Conservation (phyloP, 2,888 invertebrate species). For the Eilema depressum region DNA sequence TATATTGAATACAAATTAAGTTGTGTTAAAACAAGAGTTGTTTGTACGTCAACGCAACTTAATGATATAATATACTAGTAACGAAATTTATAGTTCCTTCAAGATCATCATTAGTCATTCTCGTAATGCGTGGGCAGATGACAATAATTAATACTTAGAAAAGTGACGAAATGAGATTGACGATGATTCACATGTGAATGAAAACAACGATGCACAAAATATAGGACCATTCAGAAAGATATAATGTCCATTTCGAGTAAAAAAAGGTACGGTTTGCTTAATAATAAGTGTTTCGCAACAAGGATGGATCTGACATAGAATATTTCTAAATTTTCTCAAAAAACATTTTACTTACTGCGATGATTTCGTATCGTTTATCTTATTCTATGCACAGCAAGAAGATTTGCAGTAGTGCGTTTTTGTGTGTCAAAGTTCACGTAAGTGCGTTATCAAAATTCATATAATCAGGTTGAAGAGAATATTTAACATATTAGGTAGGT, state of each 20-base stretch:
- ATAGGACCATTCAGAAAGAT: conserved; percentile 13
- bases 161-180: conserved; percentile 66
- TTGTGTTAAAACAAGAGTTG: conserved; percentile 28
- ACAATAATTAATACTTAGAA: conserved; percentile 68
- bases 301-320: not conserved
- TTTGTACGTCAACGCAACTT: conserved; percentile 35
- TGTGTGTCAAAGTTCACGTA: not conserved
- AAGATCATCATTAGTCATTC: conserved; percentile 62
- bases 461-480: not conserved
- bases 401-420: not conserved
- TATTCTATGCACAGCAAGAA: not conserved
- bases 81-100: conserved; percentile 53
- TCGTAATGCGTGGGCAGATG: conserved; percentile 65
- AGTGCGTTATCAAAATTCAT: not conserved
- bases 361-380: not conserved
- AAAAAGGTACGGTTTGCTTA: not conserved
- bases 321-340: too few species aligned
- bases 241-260: not conserved
- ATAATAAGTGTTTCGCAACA: too few species aligned
- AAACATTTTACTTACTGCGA: not conserved
- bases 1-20: conserved; percentile 28
- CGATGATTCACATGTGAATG: conserved; percentile 68
- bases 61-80: conserved; percentile 33
- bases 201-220: conserved; percentile 55
- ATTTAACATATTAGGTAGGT: not conserved